Conservation (phyloP, 2,888 invertebrate genomes). For the Nemotelus nigrinus region DNA sequence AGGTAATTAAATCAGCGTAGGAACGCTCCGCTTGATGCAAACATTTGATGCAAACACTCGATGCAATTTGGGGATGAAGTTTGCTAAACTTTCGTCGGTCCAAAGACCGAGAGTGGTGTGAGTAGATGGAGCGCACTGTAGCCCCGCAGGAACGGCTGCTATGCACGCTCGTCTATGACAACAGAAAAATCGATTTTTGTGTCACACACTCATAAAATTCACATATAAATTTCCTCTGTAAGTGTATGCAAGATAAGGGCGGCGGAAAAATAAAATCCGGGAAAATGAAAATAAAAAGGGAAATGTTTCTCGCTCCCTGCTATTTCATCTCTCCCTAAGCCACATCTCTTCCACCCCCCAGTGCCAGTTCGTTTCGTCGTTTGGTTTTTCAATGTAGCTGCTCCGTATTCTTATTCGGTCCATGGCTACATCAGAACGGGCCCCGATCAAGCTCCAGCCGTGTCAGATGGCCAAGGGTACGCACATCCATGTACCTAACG, state of each 20-base stretch:
- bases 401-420: slow-evolving; percentile 11
- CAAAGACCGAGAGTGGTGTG: neutral
- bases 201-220: slow-evolving; percentile 56
- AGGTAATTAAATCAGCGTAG: slow-evolving; percentile 10
- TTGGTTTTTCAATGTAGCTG: slow-evolving; percentile 4
- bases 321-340: neutral
- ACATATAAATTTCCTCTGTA: slow-evolving; percentile 46
- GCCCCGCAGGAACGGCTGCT: slow-evolving; percentile 25
- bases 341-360: slow-evolving; percentile 4
- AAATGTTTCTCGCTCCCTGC: slow-evolving; percentile 23
- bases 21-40: slow-evolving; percentile 2
- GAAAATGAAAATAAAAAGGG: slow-evolving; percentile 46
- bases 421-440: slow-evolving; percentile 31
- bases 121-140: neutral
- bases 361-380: neutral
- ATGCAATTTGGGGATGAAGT: neutral
- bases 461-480: slow-evolving; percentile 8
- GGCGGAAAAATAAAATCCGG: slow-evolving; percentile 50
- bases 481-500: slow-evolving; percentile 36
- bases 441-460: neutral
- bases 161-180: slow-evolving; percentile 55
- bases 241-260: slow-evolving; percentile 51
- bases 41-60: slow-evolving; percentile 5
- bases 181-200: slow-evolving; percentile 56
- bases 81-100: neutral